Evolutionary conservation across 2,888 invertebrate genomes (phyloP).

Genomic region (Drosophila imparisetae): DNA sequence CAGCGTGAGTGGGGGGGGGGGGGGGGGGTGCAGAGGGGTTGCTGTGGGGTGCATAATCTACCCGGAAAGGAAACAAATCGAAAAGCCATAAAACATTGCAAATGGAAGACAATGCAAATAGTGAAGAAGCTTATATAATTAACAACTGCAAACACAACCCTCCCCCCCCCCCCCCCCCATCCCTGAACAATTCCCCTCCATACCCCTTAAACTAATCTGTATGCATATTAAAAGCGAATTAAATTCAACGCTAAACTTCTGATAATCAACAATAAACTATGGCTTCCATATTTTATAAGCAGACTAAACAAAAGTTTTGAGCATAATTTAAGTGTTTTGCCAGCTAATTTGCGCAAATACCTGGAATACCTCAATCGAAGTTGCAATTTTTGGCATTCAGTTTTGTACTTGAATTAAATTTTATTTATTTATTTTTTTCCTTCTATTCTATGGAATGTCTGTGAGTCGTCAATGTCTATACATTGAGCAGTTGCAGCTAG

Average conservation of each 20-base stretch:
- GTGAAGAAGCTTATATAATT: conserved; percentile 18
- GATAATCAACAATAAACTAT: neutral
- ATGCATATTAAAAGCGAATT: neutral
- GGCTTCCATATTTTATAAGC: neutral
- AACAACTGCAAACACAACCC: conserved; percentile 3
- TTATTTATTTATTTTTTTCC: neutral
- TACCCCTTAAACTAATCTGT: neutral
- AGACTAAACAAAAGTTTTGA: neutral
- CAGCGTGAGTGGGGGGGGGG: conserved; percentile 4
- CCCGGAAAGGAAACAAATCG: conserved; percentile 38
- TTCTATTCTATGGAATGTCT: neutral
- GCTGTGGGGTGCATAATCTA: neutral
- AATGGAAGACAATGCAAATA: conserved; percentile 1
- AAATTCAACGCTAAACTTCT: neutral
- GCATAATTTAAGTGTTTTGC: neutral
- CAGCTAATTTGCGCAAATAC: neutral
- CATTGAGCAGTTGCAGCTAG: neutral
- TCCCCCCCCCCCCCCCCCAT: fast-evolving
- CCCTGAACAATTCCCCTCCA: too few species aligned
- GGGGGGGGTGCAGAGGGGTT: neutral
- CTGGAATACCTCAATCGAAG: neutral
- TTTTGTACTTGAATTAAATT: too few species aligned
- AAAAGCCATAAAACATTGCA: conserved; percentile 36
- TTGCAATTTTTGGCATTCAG: neutral
- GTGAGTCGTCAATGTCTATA: neutral